A percentile compares a stretch with the other conserved stretches of the same genome.
These are phyloP conservation scores for Siniperca obscura DNA, from an alignment of 2,797 vertebrate genomes.

Conservation along the genomic window DNA sequence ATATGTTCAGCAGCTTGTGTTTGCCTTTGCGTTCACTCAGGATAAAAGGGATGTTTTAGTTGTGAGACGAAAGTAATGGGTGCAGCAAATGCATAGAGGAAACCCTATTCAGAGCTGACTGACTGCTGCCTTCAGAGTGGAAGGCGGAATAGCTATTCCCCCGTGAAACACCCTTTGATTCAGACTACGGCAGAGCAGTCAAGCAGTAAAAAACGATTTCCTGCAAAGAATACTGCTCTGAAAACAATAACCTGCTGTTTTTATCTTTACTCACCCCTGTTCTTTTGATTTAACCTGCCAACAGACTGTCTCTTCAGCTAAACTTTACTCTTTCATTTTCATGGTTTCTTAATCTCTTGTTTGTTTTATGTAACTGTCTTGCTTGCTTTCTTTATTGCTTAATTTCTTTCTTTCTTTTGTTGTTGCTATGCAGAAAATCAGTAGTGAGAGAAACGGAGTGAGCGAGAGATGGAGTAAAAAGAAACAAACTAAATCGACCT, in stretches of 20 bases:
- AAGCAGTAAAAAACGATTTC: slow-evolving; percentile 71
- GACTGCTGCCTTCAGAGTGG: slow-evolving; percentile 47
- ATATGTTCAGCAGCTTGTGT: not conserved
- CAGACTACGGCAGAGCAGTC: slow-evolving; percentile 62
- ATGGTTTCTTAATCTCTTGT: slow-evolving; percentile 6
- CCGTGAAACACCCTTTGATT: slow-evolving; percentile 65
- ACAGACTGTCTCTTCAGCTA: slow-evolving; percentile 4
- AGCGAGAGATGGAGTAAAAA: slow-evolving; percentile 17
- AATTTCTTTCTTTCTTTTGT: not conserved
- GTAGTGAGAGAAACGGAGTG: slow-evolving; percentile 1
- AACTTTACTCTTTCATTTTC: slow-evolving; percentile 9
- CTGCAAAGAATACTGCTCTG: slow-evolving; percentile 55
- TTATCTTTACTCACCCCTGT: slow-evolving; percentile 36
- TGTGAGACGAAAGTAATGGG: slow-evolving; percentile 35
- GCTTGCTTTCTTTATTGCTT: not conserved
- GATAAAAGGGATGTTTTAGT: slow-evolving; percentile 29
- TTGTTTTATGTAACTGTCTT: slow-evolving; percentile 6
- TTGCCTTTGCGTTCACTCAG: slow-evolving; percentile 10
- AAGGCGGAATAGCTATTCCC: slow-evolving; percentile 54
- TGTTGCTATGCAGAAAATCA: slow-evolving; percentile 4
- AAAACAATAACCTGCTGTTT: slow-evolving; percentile 65
- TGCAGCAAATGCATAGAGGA: slow-evolving; percentile 26
- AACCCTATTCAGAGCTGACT: slow-evolving; percentile 44
- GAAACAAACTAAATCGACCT: slow-evolving; percentile 32
- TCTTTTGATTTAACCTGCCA: slow-evolving; percentile 27